Evolutionary conservation across 2,888 invertebrate species (phyloP).

Genomic region (Trichopria drosophilae): DNA sequence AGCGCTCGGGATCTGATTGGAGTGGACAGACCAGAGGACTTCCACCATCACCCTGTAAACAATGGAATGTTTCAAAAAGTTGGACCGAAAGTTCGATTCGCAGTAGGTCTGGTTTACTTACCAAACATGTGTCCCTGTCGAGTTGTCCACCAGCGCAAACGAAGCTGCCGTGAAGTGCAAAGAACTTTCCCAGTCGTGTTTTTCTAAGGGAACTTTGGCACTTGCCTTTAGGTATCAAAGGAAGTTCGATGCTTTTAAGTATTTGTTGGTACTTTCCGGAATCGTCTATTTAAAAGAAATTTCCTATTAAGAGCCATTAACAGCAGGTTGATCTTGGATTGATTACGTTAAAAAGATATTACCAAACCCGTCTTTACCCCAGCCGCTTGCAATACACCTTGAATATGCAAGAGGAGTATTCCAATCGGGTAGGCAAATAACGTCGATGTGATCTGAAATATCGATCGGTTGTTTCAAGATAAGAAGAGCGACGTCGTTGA

Average conservation of each 20-base stretch:
- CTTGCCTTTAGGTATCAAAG: slow-evolving; percentile 63
- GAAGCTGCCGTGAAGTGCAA: slow-evolving; percentile 69
- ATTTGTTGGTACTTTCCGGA: slow-evolving; percentile 66
- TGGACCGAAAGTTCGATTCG: no score
- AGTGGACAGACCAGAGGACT: slow-evolving; percentile 77
- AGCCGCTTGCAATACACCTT: slow-evolving; percentile 71
- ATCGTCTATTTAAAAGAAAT: no score
- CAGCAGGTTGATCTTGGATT: no score
- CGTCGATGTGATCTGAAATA: slow-evolving; percentile 68
- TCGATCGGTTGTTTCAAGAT: slow-evolving; percentile 67
- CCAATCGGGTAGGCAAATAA: slow-evolving; percentile 67
- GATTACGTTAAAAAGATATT: no score
- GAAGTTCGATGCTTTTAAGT: slow-evolving; percentile 73
- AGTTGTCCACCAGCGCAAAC: slow-evolving; percentile 78
- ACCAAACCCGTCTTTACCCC: slow-evolving; percentile 74
- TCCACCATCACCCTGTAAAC: slow-evolving; percentile 69
- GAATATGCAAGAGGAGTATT: slow-evolving; percentile 59
- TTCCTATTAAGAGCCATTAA: no score
- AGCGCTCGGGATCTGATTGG: slow-evolving; percentile 57
- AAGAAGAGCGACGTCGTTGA: slow-evolving; percentile 75
- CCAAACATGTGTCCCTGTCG: slow-evolving; percentile 72
- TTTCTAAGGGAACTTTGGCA: slow-evolving; percentile 68
- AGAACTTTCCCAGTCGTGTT: slow-evolving; percentile 71
- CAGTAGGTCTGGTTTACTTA: no score
- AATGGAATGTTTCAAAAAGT: no score